Base-by-base conservation (phyloP, 2,888 invertebrate species). In the Drosophila mercatorum region DNA sequence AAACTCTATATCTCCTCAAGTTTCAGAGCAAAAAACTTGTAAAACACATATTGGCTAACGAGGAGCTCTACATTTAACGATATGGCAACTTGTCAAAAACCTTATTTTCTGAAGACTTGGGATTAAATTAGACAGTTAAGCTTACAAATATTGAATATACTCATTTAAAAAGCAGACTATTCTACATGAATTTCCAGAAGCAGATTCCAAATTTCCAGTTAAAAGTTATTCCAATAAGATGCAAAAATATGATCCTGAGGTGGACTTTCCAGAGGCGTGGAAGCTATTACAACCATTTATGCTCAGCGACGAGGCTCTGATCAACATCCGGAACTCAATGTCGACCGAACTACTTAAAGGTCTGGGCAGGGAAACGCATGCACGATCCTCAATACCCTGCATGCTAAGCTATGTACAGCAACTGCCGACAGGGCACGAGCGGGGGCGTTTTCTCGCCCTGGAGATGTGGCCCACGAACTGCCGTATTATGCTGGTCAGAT, bases 391-490 rank as follows among this genome's bases (percentile, higher is more conserved):
- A 77, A 96, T 98, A 53, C 98, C 98, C 93, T 98, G 98, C 93
- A 97, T 96, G 93, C 96, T 97, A 55, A 98, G 98, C 6, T 99
- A 97, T 92, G 98, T 99, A 49, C 96, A 98, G 92, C 96, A 97
- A 92, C 94, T 99, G 75, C 98, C 98, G 0, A 96, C 97, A 93
- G 98, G 98, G 83, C 95, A 96, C 95, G 98, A 98, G 93, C 94
- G 95, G 58, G 98, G 99, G 57, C 97, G 97, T 93, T 98, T 97
- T 92, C 93, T 99, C 91, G 98, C 99, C 0, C 94, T 99, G 86
- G 99, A 99, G 93, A 95, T 99, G 92, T 99, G 99, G 68, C 98
- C 99, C 31, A 99, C 98, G n/a, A 99, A 99, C 93, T 99, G 99
- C 94, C 95, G 99, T 77, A 98, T 99, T 4, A 94, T 99, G 78